A percentile compares a stretch with the other conserved stretches of the same genome.
These are phyloP conservation scores for Brachionus paranguensis DNA, from an alignment of 1,140 invertebrate species.

Conservation along the genomic window DNA sequence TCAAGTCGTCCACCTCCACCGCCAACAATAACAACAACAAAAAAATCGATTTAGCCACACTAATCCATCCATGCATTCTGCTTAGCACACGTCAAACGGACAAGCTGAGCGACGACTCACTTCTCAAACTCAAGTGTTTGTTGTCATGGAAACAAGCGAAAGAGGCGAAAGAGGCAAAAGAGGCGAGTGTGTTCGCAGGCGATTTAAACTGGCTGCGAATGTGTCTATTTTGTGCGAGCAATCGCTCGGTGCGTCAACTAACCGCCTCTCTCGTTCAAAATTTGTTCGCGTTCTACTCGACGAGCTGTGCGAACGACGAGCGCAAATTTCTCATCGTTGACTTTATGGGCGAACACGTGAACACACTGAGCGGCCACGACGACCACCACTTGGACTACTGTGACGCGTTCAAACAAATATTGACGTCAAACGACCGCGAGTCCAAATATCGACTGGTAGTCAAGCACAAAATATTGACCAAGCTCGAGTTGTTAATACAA, in stretches of 20 bases:
- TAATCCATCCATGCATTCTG: not conserved
- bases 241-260: not conserved
- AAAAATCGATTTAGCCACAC: not conserved
- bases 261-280: not conserved
- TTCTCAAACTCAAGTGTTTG: not conserved
- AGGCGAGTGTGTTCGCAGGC: not conserved
- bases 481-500: slow-evolving; percentile 76
- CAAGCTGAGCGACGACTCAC: not conserved
- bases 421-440: not conserved
- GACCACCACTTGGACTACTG: not conserved
- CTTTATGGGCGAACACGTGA: slow-evolving; percentile 63
- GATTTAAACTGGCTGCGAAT: not conserved
- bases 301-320: not conserved
- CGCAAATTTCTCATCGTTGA: slow-evolving; percentile 64
- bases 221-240: not conserved
- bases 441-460: slow-evolving; percentile 74
- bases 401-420: not conserved
- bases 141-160: not conserved
- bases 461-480: slow-evolving; percentile 67
- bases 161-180: not conserved
- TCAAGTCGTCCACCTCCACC: slow-evolving; percentile 61
- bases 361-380: not conserved
- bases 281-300: not conserved
- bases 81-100: not conserved
- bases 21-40: not conserved